These are phyloP conservation scores for Morbakka virulenta DNA, from an alignment of 30 jellyfish, hydroid and myxozoan species.

Conservation along the genomic window DNA sequence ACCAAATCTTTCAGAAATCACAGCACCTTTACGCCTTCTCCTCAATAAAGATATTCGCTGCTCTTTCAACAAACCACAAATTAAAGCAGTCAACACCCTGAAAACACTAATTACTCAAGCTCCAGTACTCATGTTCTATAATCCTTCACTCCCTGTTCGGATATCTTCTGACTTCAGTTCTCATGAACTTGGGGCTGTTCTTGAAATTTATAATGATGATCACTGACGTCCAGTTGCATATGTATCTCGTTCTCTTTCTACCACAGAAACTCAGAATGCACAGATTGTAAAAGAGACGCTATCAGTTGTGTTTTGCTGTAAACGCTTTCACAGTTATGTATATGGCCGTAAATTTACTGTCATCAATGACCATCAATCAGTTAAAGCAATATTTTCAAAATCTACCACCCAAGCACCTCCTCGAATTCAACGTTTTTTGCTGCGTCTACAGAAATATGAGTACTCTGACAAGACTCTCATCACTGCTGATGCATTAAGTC, in stretches of 20 bases:
- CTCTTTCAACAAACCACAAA: constrained; percentile 43
- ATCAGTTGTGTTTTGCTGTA: too few species aligned
- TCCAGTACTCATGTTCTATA: constrained; percentile 21
- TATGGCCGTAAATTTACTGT: too few species aligned
- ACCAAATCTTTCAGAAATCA: constrained; percentile 26
- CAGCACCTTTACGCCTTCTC: constrained; percentile 38
- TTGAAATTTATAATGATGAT: constrained; percentile 28
- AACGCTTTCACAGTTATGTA: too few species aligned
- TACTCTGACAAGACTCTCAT: constrained; percentile 1
- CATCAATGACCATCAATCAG: too few species aligned
- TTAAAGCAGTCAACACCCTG: constrained; percentile 42
- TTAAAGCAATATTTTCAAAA: constrained; percentile 6
- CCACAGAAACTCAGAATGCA: constrained; percentile 46
- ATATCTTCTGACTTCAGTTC: constrained; percentile 13
- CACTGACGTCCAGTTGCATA: constrained; percentile 73
- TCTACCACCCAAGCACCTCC: constrained; percentile 26
- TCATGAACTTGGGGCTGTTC: constrained; percentile 55
- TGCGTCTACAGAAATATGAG: constrained; percentile 25
- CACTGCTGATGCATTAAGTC: constrained; percentile 51
- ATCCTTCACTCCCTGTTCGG: constrained; percentile 21
- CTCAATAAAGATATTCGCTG: constrained; percentile 29
- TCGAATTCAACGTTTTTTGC: constrained; percentile 27
- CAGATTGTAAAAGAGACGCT: constrained; percentile 49
- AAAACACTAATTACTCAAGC: constrained; percentile 35
- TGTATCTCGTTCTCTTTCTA: constrained; percentile 66